Evolutionary conservation across 1,140 invertebrate genomes (phyloP).

Genomic region (Drosophila bipectinata): DNA sequence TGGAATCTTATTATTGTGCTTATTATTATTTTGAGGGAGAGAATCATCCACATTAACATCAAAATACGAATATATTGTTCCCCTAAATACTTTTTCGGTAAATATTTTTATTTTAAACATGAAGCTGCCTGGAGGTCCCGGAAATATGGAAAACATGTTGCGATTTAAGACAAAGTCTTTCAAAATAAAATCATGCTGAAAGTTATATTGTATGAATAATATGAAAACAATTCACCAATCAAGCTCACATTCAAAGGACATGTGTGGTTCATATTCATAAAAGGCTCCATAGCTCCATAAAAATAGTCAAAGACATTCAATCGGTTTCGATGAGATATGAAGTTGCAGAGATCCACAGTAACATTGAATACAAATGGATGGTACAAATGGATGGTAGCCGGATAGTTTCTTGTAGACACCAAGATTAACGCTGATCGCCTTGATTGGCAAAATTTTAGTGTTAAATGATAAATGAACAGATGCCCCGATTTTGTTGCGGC

Average conservation of each 20-base stretch:
- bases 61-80: no score
- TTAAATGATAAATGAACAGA: neutral
- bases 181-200: slow-evolving; percentile 26
- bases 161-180: slow-evolving; percentile 31
- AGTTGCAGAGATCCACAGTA: slow-evolving; percentile 24
- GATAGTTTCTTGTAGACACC: slow-evolving; percentile 15
- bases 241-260: slow-evolving; percentile 42
- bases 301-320: slow-evolving; percentile 17
- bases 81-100: no score
- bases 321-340: slow-evolving; percentile 24
- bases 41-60: no score
- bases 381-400: slow-evolving; percentile 45
- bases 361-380: slow-evolving; percentile 42
- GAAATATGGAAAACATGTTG: no score
- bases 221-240: no score
- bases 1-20: no score
- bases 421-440: neutral
- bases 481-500: slow-evolving; percentile 27
- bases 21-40: no score
- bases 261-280: slow-evolving; percentile 34
- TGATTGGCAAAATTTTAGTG: neutral
- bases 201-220: neutral
- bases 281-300: neutral
- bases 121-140: no score
- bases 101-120: no score